Evolutionary conservation across 2,888 invertebrate genomes (phyloP), one percentile per base, ranked within the genome.

Genomic region (Eristalis intricaria): DNA sequence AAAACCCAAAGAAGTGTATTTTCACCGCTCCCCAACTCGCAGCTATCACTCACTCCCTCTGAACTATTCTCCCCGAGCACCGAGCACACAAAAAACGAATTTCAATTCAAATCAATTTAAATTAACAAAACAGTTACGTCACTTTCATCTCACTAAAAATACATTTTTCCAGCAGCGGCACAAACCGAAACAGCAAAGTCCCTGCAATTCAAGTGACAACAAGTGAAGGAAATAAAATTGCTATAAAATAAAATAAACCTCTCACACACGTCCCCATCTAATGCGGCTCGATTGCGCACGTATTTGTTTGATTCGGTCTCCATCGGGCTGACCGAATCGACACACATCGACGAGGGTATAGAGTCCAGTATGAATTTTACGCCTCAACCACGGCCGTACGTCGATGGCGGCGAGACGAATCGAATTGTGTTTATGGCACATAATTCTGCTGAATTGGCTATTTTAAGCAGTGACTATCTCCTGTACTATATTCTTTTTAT

Each of bases 51-150:
- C 23, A 23, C 60, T 23, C 32, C 8, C 1, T 32, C 32, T 4
- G 26, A 58, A 73, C 63, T 63, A 56, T 56, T 56, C 64, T 65
- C 50, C 74, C 65, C 26, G 35, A 73, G 19, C 26, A 10, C 3
- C 50, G 5, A n/a, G 8, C 11, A 69, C 73, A 43, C 32, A 4
- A 64, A 75, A n/a, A 65, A 56, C 56, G 29, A 65, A 64, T 64
- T 74, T 64, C 64, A 81, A 81, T 81, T 75, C 58, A 70, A 81
- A 69, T 75, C 75, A 81, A 81, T 81, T 70, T 69, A 74, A 74
- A 23, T 29, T 15, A 81, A 74, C 63, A 65, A 61, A 50, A 73
- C 74, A 74, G 63, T 80, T 80, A 69, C 81, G 81, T 81, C 69
- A 81, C 15, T 56, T 40, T 58, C 56, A 56, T 38, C 32, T 56